Conservation (phyloP, 2,888 invertebrate genomes). For the Stenurella melanura region DNA sequence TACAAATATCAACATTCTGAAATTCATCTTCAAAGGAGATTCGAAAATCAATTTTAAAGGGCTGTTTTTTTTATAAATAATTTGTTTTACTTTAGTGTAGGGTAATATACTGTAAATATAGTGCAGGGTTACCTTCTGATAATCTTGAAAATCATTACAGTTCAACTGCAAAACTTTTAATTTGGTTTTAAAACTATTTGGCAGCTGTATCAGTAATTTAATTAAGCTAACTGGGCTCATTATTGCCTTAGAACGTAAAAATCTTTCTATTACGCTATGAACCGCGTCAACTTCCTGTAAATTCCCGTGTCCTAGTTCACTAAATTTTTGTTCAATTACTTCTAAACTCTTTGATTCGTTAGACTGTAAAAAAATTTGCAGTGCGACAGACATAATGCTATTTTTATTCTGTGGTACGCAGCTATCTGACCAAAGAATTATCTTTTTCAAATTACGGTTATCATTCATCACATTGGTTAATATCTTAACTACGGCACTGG, state of each 20-base stretch:
- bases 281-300: neutral
- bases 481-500: no score
- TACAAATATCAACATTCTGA: no score
- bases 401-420: constrained; percentile 11
- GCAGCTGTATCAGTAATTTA: neutral
- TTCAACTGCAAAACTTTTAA: neutral
- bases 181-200: neutral
- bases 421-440: constrained; percentile 11
- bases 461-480: no score
- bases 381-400: constrained; percentile 8
- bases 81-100: no score
- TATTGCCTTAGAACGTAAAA: neutral
- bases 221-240: neutral
- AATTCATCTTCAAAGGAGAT: no score
- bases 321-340: no score
- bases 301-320: neutral
- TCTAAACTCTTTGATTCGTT: constrained; percentile 11
- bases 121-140: no score
- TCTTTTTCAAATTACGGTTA: neutral
- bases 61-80: no score
- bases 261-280: neutral
- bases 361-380: constrained; percentile 5
- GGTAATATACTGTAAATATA: no score
- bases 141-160: no score
- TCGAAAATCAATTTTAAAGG: no score